Percentiles rank a stretch among this genome's conserved stretches.
Conservation (phyloP, 2,797 vertebrate genomes). For the Lateolabrax maculatus region DNA sequence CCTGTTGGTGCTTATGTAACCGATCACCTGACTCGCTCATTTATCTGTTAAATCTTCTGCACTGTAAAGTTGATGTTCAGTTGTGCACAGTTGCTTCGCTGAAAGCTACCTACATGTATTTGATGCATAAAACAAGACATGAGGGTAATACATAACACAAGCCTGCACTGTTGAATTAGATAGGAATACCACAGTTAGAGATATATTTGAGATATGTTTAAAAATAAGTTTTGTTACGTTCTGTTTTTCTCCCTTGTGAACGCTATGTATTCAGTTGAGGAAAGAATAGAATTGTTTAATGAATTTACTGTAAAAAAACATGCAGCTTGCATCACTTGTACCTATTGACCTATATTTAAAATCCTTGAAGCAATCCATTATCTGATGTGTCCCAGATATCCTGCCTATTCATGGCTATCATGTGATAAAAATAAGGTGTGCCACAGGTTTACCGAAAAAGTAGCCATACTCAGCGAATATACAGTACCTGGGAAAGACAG, state of each 20-base stretch:
- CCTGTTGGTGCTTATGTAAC: constrained; percentile 1
- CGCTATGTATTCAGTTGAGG: not conserved
- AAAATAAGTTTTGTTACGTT: not conserved
- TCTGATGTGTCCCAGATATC: constrained; percentile 2
- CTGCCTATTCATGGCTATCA: constrained; percentile 3
- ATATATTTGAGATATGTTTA: not conserved
- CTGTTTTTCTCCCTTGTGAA: not conserved
- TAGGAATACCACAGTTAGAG: not conserved
- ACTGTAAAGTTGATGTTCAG: not conserved
- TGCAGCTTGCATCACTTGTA: not conserved
- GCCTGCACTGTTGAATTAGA: not conserved
- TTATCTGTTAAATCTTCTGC: not conserved
- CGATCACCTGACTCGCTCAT: constrained; percentile 3
- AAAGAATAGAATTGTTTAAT: not conserved
- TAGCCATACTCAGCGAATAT: not conserved
- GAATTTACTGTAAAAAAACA: too few relatives aligned
- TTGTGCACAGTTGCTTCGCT: not conserved
- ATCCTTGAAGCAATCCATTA: not conserved
- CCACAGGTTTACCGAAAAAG: not conserved
- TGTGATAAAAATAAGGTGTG: constrained; percentile 7
- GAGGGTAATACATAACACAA: not conserved
- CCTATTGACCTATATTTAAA: constrained; percentile 8
- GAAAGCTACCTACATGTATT: too few relatives aligned
- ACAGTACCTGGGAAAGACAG: not conserved
- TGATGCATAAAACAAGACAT: not conserved